A percentile compares a stretch with the other conserved stretches of the same genome.
These are phyloP conservation scores for Zoroaster sp. DNA, from an alignment of 53 echinoderm and acorn worm genomes.

Conservation along the genomic window DNA sequence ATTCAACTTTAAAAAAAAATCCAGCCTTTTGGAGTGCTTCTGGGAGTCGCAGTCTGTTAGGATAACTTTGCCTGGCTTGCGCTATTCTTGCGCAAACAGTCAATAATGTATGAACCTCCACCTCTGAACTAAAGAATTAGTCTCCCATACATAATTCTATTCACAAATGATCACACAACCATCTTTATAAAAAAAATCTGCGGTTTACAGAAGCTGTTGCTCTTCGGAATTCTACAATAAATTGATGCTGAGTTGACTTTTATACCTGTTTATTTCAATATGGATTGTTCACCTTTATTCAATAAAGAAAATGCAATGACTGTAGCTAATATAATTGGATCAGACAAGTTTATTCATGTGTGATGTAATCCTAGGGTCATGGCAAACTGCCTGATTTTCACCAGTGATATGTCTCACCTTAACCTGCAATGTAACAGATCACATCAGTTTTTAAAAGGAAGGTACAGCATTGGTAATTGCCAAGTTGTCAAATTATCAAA, in stretches of 20 bases:
- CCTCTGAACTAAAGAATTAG: slow-evolving; percentile 26
- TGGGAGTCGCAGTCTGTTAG: neutral
- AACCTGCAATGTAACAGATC: too few relatives aligned
- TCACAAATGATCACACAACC: neutral
- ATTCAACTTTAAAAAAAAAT: neutral
- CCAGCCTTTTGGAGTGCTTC: neutral
- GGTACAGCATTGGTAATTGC: too few relatives aligned
- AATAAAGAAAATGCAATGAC: slow-evolving; percentile 15
- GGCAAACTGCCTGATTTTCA: neutral
- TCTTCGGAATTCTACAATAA: neutral
- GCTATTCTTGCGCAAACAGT: slow-evolving; percentile 2
- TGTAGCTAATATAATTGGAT: slow-evolving; percentile 30
- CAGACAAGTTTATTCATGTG: slow-evolving; percentile 19
- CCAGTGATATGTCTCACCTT: too few relatives aligned
- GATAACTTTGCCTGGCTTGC: slow-evolving; percentile 1
- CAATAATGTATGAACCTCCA: neutral
- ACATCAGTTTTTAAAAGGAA: too few relatives aligned
- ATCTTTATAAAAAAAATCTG: neutral
- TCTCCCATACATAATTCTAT: slow-evolving; percentile 1
- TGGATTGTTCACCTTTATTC: neutral
- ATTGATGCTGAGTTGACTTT: slow-evolving; percentile 31
- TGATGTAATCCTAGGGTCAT: neutral
- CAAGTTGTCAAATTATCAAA: too few relatives aligned
- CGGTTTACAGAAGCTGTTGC: neutral
- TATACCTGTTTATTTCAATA: slow-evolving; percentile 24